Percentiles rank a stretch among this genome's conserved stretches.
Conservation (phyloP, 1,140 invertebrate species). For the Hycleus cichorii region DNA sequence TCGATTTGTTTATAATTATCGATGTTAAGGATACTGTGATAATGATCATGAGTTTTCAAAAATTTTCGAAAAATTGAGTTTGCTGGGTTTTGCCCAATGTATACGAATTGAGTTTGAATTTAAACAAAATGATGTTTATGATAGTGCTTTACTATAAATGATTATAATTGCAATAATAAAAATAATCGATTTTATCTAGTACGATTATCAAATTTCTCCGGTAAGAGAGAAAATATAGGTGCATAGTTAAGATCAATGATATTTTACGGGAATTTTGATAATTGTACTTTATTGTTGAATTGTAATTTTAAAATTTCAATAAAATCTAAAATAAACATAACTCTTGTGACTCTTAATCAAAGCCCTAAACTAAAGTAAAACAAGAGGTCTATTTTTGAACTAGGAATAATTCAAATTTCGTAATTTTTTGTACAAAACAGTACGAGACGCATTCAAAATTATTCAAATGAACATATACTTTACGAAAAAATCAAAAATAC, state of each 20-base stretch:
- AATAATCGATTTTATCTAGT: conserved; percentile 5
- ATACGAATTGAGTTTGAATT: conserved; percentile 16
- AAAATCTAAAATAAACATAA: too few relatives aligned
- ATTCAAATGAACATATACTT: too few relatives aligned
- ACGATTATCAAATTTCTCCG: neutral
- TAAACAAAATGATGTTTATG: conserved; percentile 13
- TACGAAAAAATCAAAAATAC: too few relatives aligned
- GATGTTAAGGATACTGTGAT: conserved; percentile 25
- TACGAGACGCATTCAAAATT: too few relatives aligned
- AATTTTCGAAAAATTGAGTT: too few relatives aligned
- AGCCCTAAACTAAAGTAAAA: too few relatives aligned
- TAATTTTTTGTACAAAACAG: too few relatives aligned
- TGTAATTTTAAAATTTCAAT: too few relatives aligned
- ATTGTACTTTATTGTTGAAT: too few relatives aligned
- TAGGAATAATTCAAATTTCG: too few relatives aligned
- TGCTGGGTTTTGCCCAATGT: conserved; percentile 6
- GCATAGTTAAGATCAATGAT: neutral
- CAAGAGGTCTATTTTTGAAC: too few relatives aligned
- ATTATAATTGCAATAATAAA: conserved; percentile 8
- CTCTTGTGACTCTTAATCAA: too few relatives aligned
- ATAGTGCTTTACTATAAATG: conserved; percentile 9
- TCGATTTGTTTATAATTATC: conserved; percentile 9
- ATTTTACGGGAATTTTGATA: neutral
- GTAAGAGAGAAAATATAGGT: conserved; percentile 19
- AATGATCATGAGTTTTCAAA: conserved; percentile 21